Base-by-base conservation (phyloP, 2,797 vertebrate genomes). In the Myoxocephalus aenaeus region DNA sequence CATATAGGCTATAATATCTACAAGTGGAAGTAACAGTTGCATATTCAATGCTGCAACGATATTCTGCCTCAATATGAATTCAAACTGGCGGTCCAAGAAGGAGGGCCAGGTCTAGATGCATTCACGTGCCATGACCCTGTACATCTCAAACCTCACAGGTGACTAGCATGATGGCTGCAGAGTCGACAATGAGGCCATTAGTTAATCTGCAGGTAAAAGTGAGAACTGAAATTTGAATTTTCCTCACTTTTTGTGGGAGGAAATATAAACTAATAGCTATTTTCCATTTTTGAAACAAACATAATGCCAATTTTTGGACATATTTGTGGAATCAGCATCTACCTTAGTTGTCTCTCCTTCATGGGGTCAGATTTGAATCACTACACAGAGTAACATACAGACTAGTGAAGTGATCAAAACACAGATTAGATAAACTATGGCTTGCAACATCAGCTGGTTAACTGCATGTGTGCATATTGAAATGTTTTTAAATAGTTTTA, bases 1-100 rank as follows among this genome's bases (percentile, higher is more conserved):
- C 1, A 67, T 15, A 20, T 13, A 20, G 7, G 4, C 46, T 75
- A 14, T 84, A 66, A 83, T 79, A 80, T 76, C 59, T 61, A 70
- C 70, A 11, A 61, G 53, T 27, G 20, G 57, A 79, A 71, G 46
- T 65, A 50, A 53, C 40, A 56, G 73, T 53, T 73, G 63, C 61
- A 70, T 73, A 68, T 83, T 70, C 80, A 48, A 71, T 38, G 34
- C 77, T 46, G n/a, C 70, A 25, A 12, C 34, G 20, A 81, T 72
- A 77, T 54, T 69, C 42, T 48, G 42, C 18, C 32, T 73, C 25
- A 29, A 20, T 64, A 34, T 63, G 63, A 76, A 75, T 68, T 67
- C 38, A 7, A 73, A 56, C 27, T 68, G 8, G 38, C 25, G 51
- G 40, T 25, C 29, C 51, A 73, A 27, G 58, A 22, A 38, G 63